phyloP scores from a whole-genome alignment of 2,888 invertebrate genomes.

The Nymphalis c-album region DNA sequence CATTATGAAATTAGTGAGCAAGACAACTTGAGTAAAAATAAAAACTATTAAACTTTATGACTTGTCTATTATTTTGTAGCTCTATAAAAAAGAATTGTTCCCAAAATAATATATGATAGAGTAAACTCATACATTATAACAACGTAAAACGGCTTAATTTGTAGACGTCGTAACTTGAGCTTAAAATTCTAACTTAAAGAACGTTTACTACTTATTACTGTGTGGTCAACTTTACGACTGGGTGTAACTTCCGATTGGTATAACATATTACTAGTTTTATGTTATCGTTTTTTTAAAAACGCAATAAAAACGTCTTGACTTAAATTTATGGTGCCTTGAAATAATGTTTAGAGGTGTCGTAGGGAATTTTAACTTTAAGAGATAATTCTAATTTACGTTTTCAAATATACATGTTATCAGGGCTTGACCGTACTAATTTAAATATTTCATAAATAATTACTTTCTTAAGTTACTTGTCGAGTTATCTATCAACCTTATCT shows the following conservation, averaged over 20 bases:
- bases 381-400: slow-evolving; percentile 7
- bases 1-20: too few relatives aligned
- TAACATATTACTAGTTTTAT: slow-evolving; percentile 20
- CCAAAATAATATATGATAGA: too few relatives aligned
- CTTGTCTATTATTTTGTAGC: too few relatives aligned
- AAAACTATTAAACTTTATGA: too few relatives aligned
- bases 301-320: slow-evolving; percentile 5
- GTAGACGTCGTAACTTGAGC: slow-evolving; percentile 1
- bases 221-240: slow-evolving; percentile 28
- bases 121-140: not conserved
- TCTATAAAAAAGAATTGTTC: too few relatives aligned
- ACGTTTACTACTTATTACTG: slow-evolving; percentile 21
- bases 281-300: slow-evolving; percentile 7
- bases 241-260: slow-evolving; percentile 20
- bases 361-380: slow-evolving; percentile 2
- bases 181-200: slow-evolving; percentile 9
- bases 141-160: not conserved
- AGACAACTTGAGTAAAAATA: too few relatives aligned
- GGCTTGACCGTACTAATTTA: not conserved
- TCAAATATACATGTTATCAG: not conserved
- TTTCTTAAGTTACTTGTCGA: too few relatives aligned
- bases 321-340: slow-evolving; percentile 1
- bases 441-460: too few relatives aligned
- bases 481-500: too few relatives aligned
- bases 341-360: slow-evolving; percentile 5